Evolutionary conservation across 2,888 invertebrate genomes (phyloP).

Genomic region (Drosophila pegasa): DNA sequence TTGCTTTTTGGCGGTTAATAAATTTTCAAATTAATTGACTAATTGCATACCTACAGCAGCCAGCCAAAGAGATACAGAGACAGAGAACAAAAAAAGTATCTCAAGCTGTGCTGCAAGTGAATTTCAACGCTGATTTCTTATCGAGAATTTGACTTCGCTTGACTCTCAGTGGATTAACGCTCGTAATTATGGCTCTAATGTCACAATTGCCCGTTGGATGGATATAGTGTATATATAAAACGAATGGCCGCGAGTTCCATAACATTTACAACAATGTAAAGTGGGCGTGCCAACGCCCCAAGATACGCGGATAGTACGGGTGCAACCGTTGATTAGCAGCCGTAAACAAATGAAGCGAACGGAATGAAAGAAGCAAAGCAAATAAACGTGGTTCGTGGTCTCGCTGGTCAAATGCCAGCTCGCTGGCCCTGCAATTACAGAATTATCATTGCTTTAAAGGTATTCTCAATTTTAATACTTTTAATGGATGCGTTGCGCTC

Average conservation of each 20-base stretch:
- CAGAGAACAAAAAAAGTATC: slow-evolving; percentile 16
- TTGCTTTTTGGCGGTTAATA: slow-evolving; percentile 82
- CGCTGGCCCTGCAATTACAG: slow-evolving; percentile 36
- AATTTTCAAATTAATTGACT: slow-evolving; percentile 83
- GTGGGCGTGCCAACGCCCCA: slow-evolving; percentile 43
- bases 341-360: slow-evolving; percentile 46
- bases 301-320: slow-evolving; percentile 24
- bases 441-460: slow-evolving; percentile 56
- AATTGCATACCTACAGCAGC: slow-evolving; percentile 79
- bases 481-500: slow-evolving; percentile 36
- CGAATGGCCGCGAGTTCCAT: slow-evolving; percentile 36
- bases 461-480: slow-evolving; percentile 39
- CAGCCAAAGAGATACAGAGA: slow-evolving; percentile 7
- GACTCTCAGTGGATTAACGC: slow-evolving; percentile 21
- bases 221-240: slow-evolving; percentile 17
- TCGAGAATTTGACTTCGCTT: slow-evolving; percentile 15
- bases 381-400: slow-evolving; percentile 38
- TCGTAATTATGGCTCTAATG: slow-evolving; percentile 44
- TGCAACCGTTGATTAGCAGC: slow-evolving; percentile 52
- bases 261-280: slow-evolving; percentile 28
- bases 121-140: slow-evolving; percentile 39
- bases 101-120: slow-evolving; percentile 20
- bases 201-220: slow-evolving; percentile 50
- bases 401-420: slow-evolving; percentile 17
- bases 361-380: slow-evolving; percentile 25